Base-by-base conservation (phyloP, 2,797 vertebrate species). In the Pipistrellus nathusii region DNA sequence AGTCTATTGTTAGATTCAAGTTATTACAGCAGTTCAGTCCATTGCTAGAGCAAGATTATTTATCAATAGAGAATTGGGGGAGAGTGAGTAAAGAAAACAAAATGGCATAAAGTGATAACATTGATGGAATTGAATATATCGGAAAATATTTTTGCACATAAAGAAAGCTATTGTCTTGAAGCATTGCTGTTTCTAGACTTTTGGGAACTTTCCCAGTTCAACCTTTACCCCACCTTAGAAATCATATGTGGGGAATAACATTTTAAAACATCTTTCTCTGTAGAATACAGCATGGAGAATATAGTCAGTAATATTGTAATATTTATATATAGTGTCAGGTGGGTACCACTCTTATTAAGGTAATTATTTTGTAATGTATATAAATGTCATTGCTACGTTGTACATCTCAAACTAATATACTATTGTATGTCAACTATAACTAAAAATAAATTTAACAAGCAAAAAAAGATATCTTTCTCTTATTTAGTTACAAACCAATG, bases 151-250 rank as follows among this genome's bases (percentile, higher is more conserved):
- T 93, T 7, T 71, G 44, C 53, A 48, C 81, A 21, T n/a, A 73
- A 41, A 91, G 46, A 91, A 91, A 76, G 15, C 20, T 41, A 55
- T 38, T 68, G 32, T 55, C 69, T 57, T 51, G 69, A 55, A 88
- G 66, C 30, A 75, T 17, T 78, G 8, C 3, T 78, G 6, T 80
- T 89, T 84, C 32, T 68, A 87, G 76, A 87, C 21, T 51, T 94
- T 68, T 91, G 59, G 15, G 30, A 81, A 55, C 21, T 80, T 89
- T 96, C 2, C 12, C 17, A 85, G 4, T 92, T 94, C 38, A 55
- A 3, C 13, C 15, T 85, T 69, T 77, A 85, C 12, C 10, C 6
- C 18, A 91, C 6, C 21, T 93, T 71, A 73, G 41, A 88, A 91
- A 80, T 92, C 23, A 35, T 55, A 51, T 32, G 8, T 48, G 46